Evolutionary conservation across 2,113 vertebrate species (phyloP).

Genomic region (Pleuronectes platessa): DNA sequence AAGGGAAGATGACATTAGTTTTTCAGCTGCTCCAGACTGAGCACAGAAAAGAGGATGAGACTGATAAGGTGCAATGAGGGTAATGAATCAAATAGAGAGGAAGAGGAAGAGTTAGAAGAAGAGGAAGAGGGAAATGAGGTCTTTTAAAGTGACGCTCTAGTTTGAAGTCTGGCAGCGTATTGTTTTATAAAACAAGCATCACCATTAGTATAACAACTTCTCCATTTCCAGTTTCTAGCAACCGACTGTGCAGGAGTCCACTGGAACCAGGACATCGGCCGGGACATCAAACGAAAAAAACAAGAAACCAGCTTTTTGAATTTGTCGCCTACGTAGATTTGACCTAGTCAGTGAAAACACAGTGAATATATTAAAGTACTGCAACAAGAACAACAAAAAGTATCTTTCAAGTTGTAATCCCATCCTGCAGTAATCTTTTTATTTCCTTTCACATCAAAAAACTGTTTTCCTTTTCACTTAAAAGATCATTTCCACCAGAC

Average conservation of each 20-base stretch:
- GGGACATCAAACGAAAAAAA: no score
- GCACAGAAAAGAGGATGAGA: background rate
- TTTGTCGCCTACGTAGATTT: no score
- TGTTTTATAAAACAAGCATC: background rate
- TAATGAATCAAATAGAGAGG: background rate
- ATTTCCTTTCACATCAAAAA: no score
- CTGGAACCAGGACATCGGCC: no score
- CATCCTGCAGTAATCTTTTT: no score
- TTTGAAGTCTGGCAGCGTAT: background rate
- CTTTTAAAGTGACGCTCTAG: background rate
- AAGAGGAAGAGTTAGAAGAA: background rate
- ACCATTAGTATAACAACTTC: background rate
- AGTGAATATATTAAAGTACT: background rate
- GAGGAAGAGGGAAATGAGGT: no score
- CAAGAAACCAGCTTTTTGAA: no score
- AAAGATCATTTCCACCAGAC: background rate
- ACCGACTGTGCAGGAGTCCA: no score
- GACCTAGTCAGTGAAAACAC: background rate
- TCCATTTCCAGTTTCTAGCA: no score
- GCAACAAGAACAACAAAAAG: background rate
- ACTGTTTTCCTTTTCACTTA: no score
- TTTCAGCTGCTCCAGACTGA: background rate
- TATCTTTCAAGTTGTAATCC: background rate
- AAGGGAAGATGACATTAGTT: background rate
- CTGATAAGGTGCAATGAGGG: background rate